Base-by-base conservation (phyloP, 2,797 vertebrate genomes). In the Chaenodraco wilsoni region DNA sequence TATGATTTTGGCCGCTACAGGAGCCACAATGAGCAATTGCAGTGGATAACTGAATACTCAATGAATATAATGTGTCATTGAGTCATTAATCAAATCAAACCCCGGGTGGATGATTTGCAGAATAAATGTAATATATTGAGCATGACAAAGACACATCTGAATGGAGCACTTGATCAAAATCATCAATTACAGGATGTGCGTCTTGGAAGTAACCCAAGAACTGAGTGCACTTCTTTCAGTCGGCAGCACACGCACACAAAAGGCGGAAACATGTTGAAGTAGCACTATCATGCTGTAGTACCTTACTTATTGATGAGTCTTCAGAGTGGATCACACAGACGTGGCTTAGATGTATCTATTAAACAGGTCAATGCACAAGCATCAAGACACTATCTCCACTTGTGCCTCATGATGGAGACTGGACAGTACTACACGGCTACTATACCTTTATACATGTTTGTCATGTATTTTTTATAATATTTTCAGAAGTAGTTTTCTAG, bases 51-150 rank as follows among this genome's bases (percentile, higher is more conserved):
- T 23, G 23, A 23, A 23, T 23, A 23, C 23, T 23, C 23, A 23
- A 69, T 72, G 88, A 86, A 86, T 86, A 86, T 90, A 91, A 93
- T 86, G 87, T 90, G 92, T 90, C 93, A 90, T 68, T 69, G 82
- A 75, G 84, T 74, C 89, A 93, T 95, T 94, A 91, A 95, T 95
- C 90, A 94, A 89, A 89, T 88, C 87, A 89, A 83, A 92, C 76
- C 87, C 81, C 55, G 66, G 88, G 83, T 74, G 83, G 85, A 89
- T 90, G 90, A 94, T 94, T 93, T 93, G 88, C 90, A 80, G 88
- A 91, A 92, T 85, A 91, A 94, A 89, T 92, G 89, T 91, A 87
- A 93, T 93, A 93, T 91, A 93, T 91, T 72, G 92, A 91, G 92
- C 92, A 81, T 88, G 92, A 93, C 94, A 89, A 84, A 94, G 93